Base-by-base conservation (phyloP, 2,797 vertebrate species). In the Eulemur coronatus region DNA sequence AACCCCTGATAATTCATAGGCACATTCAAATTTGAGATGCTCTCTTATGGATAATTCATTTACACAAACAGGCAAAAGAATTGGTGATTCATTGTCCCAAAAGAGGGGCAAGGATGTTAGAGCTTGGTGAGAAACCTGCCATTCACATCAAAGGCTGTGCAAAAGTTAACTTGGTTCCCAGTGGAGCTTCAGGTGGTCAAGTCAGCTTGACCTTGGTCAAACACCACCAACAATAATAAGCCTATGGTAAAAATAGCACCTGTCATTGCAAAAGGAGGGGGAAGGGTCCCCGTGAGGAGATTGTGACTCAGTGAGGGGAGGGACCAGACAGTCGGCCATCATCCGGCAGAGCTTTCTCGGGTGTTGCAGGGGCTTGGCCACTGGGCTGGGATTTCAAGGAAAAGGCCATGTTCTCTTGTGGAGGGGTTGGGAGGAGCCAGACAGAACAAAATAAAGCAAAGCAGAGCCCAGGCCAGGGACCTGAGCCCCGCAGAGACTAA, bases 211-310 rank as follows among this genome's bases (percentile, higher is more conserved):
- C 55, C 55, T 41, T 63, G 26, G 38, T 13, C 57, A 65, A 76
- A 75, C 22, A 76, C 15, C 9, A 33, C 4, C 30, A n/a, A 26
- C 35, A 67, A 33, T 24, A 20, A 52, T 18, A 76, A 38, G 14
- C 24, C 18, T 33, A 4, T 7, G 24, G 55, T 61, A 30, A 41
- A 73, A 73, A 35, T 8, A 73, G n/a, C 55, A n/a, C 15, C n/a
- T 13, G 57, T n/a, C 59, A 17, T 43, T 26, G 20, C 55, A 70
- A 81, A 63, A 73, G n/a, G 72, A 30, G 7, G 6, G 13, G 14
- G 17, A 59, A 28, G 50, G 33, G 12, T 38, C 17, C 41, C 17
- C 5, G 0, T 5, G 8, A 18, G 0, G 4, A 35, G 18, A 63
- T 18, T 46, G 10, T 59, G 33, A 69, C 18, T 26, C 48, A 57